Conservation (phyloP, 1,140 invertebrate species). For the Brachionus paranguensis region DNA sequence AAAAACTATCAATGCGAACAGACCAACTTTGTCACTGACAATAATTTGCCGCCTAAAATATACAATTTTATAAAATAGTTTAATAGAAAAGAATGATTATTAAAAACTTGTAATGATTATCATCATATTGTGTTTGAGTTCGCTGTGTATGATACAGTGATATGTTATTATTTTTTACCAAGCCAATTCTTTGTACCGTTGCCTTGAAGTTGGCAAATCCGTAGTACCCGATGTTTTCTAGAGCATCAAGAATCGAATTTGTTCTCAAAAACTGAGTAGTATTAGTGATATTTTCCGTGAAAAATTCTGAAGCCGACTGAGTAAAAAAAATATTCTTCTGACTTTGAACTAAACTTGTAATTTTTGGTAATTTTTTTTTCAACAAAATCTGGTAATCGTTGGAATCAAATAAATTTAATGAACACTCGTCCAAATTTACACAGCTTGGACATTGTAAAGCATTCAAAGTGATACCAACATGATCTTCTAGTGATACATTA, state of each 20-base stretch:
- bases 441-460: not conserved
- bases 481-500: not conserved
- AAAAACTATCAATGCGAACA: slow-evolving; percentile 35
- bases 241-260: slow-evolving; percentile 29
- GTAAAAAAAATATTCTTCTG: slow-evolving; percentile 9
- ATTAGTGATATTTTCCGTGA: not conserved
- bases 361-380: not conserved
- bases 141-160: not conserved
- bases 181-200: slow-evolving; percentile 24
- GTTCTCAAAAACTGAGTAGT: slow-evolving; percentile 22
- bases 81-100: not conserved
- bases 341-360: not conserved
- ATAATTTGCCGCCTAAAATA: slow-evolving; percentile 1
- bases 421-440: not conserved
- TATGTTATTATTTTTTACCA: not conserved
- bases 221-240: slow-evolving; percentile 21
- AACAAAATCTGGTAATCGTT: not conserved
- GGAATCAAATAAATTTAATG: not conserved
- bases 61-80: not conserved
- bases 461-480: not conserved
- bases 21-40: not conserved
- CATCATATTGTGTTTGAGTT: not conserved
- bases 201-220: slow-evolving; percentile 7
- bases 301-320: slow-evolving; percentile 1
- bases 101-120: not conserved